Conservation (phyloP, 2,888 invertebrate species). For the Apamea sordens region DNA sequence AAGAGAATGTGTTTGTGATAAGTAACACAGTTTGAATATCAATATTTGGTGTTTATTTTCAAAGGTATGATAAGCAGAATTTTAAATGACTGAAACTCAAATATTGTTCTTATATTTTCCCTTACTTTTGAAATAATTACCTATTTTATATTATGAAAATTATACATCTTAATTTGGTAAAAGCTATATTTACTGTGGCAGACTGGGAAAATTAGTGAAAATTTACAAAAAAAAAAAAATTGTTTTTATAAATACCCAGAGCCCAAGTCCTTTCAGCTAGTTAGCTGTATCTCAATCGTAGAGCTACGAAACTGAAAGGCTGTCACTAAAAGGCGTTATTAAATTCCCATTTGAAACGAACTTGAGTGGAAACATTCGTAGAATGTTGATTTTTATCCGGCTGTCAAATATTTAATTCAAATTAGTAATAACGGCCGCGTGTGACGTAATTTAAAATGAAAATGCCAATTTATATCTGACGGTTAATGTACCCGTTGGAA, state of each 20-base stretch:
- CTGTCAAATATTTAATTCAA: slow-evolving; percentile 62
- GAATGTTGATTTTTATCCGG: slow-evolving; percentile 60
- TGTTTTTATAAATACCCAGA: neutral
- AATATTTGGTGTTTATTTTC: neutral
- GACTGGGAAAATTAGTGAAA: neutral
- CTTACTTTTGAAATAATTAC: neutral
- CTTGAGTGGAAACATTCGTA: slow-evolving; percentile 48
- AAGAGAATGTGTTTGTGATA: neutral
- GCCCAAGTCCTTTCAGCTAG: neutral
- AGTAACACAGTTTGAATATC: neutral
- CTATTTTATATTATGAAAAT: neutral
- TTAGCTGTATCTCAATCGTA: slow-evolving; percentile 19
- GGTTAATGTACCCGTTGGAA: slow-evolving; percentile 43
- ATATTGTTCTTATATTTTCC: neutral
- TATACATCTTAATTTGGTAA: neutral
- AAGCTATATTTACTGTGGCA: neutral
- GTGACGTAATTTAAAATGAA: slow-evolving; percentile 61
- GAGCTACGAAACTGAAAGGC: slow-evolving; percentile 28
- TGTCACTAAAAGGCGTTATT: slow-evolving; percentile 53
- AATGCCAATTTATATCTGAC: slow-evolving; percentile 50
- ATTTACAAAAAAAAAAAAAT: neutral
- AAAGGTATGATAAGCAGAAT: neutral
- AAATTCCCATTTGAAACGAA: slow-evolving; percentile 56
- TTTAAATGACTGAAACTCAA: neutral
- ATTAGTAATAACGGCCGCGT: slow-evolving; percentile 52